phyloP scores from a whole-genome alignment of 2,888 invertebrate species.

The Nomada ruficornis region DNA sequence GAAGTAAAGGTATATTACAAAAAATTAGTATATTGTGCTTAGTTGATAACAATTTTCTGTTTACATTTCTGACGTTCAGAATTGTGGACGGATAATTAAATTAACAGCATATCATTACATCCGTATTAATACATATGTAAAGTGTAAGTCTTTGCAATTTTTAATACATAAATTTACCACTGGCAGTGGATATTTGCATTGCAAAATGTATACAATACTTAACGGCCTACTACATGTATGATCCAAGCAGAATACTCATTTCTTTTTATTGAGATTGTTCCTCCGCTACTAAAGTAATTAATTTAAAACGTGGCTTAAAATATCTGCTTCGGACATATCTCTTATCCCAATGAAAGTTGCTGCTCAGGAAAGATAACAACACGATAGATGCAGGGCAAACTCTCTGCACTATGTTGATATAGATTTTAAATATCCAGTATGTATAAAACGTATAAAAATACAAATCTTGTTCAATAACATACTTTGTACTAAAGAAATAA shows the following conservation, averaged over 20 bases:
- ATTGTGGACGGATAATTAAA: conserved; percentile 25
- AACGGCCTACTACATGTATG: conserved; percentile 8
- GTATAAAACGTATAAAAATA: conserved; percentile 69
- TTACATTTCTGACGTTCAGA: not conserved
- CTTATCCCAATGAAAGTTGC: not conserved
- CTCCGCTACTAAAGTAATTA: not conserved
- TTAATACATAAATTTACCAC: not conserved
- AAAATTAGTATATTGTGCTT: conserved; percentile 31
- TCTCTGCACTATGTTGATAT: not conserved
- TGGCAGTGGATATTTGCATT: conserved; percentile 33
- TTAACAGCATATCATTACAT: conserved; percentile 4
- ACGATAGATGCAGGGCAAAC: conserved; percentile 12
- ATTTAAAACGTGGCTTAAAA: not conserved
- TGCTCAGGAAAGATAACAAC: conserved; percentile 12
- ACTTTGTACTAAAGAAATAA: conserved; percentile 55
- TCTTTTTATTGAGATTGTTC: conserved; percentile 6
- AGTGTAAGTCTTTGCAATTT: conserved; percentile 17
- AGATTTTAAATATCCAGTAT: conserved; percentile 33
- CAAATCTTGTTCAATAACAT: conserved; percentile 41
- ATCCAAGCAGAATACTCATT: conserved; percentile 6
- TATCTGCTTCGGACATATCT: not conserved
- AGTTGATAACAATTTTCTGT: conserved; percentile 9
- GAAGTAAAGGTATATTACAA: conserved; percentile 47
- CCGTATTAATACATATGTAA: conserved; percentile 5
- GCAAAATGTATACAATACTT: conserved; percentile 13